Base-by-base conservation (phyloP, 2,888 invertebrate genomes). In the Aleiodes alternator region DNA sequence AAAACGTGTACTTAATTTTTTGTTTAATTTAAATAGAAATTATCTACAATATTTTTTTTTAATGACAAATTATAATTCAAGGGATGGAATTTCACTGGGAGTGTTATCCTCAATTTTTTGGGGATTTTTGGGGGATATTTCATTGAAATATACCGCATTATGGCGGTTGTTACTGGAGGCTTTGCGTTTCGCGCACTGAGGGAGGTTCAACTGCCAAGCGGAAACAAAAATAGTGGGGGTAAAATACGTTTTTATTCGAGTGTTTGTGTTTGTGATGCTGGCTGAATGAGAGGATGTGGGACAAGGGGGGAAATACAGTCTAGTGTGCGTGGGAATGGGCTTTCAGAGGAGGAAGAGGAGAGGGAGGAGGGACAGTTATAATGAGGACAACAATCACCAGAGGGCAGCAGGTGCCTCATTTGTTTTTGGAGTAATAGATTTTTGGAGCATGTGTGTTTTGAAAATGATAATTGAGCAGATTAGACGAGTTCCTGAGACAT, bases 171-270 rank as follows among this genome's bases (percentile, higher is more conserved):
- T 59, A 59, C 69, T 74, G 59, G 53, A 53, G 74, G 38, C 68
- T 56, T 72, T 53, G 69, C 51, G 71, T 71, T 75, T 84, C 83
- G 84, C 83, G 85, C 85, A 86, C 86, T 84, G 84, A 83, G 80
- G 84, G 84, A 84, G 82, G 80, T 74, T 79, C 66, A 72, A 64
- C 71, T 71, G 57, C 23, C 56, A 48, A 75, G 56, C 75, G 71
- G 71, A 75, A 75, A 64, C 70, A 51, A 73, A 55, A 75, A 73
- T 71, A 66, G 77, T 64, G 73, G 53, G 76, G 43, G 31, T 31
- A 59, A 34, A 51, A 56, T 72, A 29, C 55, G 48, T 38, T 55
- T 56, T 56, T 66, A n/a, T 72, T 50, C 70, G 61, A 61, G 72
- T 66, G 31, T 59, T 43, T 68, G 64, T 61, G 61, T 64, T 38